A percentile compares a stretch with the other conserved stretches of the same genome.
Evolutionary conservation across 2,888 invertebrate genomes (phyloP).

Genomic region (Heliconius ethilla): DNA sequence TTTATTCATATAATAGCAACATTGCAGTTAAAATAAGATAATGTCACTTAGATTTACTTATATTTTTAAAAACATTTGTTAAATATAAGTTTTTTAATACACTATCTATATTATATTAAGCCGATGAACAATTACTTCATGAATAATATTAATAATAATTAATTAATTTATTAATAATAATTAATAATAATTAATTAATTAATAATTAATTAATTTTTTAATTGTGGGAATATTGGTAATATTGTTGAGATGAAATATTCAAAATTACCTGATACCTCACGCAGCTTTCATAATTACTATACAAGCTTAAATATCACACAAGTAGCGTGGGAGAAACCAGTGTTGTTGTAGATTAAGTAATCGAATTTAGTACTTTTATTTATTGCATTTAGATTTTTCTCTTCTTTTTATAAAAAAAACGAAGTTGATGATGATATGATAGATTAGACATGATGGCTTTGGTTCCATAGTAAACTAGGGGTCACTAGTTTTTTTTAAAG

Average conservation of each 20-base stretch:
- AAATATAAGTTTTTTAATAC: background rate
- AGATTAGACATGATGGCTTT: too few relatives aligned
- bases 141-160: background rate
- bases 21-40: background rate
- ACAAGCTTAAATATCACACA: slow-evolving; percentile 20
- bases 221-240: slow-evolving; percentile 11
- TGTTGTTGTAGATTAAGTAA: slow-evolving; percentile 10
- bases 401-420: background rate
- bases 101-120: background rate
- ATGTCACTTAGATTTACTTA: background rate
- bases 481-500: too few relatives aligned
- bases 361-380: background rate
- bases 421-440: background rate
- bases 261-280: slow-evolving; percentile 28
- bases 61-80: background rate
- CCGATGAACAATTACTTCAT: background rate
- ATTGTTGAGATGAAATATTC: slow-evolving; percentile 19
- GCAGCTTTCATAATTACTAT: slow-evolving; percentile 32
- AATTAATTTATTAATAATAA: too few relatives aligned
- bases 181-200: too few relatives aligned
- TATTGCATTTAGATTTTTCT: background rate
- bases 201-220: too few relatives aligned
- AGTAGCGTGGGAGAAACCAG: slow-evolving; percentile 30
- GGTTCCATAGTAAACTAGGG: too few relatives aligned
- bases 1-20: background rate